Percentiles rank a stretch among this genome's conserved stretches.
Conservation (phyloP, 2,888 invertebrate genomes). For the Hylaea fasciaria region DNA sequence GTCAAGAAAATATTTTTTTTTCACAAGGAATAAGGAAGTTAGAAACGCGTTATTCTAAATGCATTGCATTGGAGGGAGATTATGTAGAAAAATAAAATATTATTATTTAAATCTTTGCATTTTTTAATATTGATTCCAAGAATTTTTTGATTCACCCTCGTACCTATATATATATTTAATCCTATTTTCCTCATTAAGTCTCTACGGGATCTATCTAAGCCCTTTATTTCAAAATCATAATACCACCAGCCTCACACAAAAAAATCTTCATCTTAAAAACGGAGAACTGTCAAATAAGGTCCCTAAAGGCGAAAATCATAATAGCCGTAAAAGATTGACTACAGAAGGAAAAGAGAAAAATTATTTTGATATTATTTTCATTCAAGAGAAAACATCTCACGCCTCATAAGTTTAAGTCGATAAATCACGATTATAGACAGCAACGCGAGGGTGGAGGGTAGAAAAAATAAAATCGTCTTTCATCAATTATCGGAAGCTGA, state of each 20-base stretch:
- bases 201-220: not conserved
- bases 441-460: constrained; percentile 58
- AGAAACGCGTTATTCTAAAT: no score
- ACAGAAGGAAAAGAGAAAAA: constrained; percentile 43
- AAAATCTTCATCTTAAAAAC: constrained; percentile 17
- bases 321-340: constrained; percentile 45
- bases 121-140: no score
- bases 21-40: no score
- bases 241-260: constrained; percentile 5
- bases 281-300: constrained; percentile 37
- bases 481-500: constrained; percentile 64
- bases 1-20: no score
- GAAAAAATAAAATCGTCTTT: constrained; percentile 64
- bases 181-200: no score
- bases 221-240: not conserved
- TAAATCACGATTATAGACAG: constrained; percentile 74
- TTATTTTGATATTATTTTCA: constrained; percentile 56
- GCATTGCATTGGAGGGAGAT: no score
- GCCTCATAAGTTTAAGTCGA: constrained; percentile 68
- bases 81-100: no score
- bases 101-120: no score
- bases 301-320: constrained; percentile 41
- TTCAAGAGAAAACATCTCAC: constrained; percentile 53
- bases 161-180: no score
- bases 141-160: no score